Percentiles rank a stretch among this genome's conserved stretches.
Evolutionary conservation across 2,888 invertebrate genomes (phyloP).

Genomic region (Plagodis pulveraria): DNA sequence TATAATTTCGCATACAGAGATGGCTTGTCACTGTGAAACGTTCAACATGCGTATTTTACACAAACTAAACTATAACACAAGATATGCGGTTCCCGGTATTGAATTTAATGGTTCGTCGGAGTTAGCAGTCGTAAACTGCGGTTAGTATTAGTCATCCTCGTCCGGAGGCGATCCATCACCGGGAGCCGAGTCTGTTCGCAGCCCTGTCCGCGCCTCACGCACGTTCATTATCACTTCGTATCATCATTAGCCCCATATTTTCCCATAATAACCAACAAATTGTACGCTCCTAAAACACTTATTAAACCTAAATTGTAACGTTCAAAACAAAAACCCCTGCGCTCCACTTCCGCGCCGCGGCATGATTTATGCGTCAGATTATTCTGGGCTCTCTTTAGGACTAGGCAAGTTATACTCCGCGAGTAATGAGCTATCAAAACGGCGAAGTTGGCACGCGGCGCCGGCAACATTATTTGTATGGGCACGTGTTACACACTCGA

Average conservation of each 20-base stretch:
- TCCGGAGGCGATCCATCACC: conserved; percentile 64
- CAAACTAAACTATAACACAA: conserved; percentile 3
- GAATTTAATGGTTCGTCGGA: conserved; percentile 65
- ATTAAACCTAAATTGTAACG: conserved; percentile 25
- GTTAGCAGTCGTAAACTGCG: conserved; percentile 39
- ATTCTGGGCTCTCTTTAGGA: conserved; percentile 59
- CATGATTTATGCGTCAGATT: conserved; percentile 60
- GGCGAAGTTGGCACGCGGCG: conserved; percentile 61
- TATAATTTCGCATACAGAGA: too few relatives aligned
- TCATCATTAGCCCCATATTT: conserved; percentile 50
- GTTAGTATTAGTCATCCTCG: conserved; percentile 56
- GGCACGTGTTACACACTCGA: conserved; percentile 54
- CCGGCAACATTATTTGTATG: conserved; percentile 58
- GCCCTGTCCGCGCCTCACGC: conserved; percentile 63
- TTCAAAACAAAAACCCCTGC: conserved; percentile 48
- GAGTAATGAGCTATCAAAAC: conserved; percentile 69
- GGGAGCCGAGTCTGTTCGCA: conserved; percentile 44
- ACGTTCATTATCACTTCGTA: conserved; percentile 70
- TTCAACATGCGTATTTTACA: not conserved
- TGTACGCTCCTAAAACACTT: conserved; percentile 1
- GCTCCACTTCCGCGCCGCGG: conserved; percentile 55
- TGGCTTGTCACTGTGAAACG: too few relatives aligned
- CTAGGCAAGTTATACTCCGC: conserved; percentile 57
- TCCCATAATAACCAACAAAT: conserved; percentile 31
- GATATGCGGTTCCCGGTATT: conserved; percentile 45